Percentiles rank a stretch among this genome's conserved stretches.
These are phyloP conservation scores for Bagarius yarrelli DNA, from an alignment of 2,113 vertebrate species.

Conservation along the genomic window DNA sequence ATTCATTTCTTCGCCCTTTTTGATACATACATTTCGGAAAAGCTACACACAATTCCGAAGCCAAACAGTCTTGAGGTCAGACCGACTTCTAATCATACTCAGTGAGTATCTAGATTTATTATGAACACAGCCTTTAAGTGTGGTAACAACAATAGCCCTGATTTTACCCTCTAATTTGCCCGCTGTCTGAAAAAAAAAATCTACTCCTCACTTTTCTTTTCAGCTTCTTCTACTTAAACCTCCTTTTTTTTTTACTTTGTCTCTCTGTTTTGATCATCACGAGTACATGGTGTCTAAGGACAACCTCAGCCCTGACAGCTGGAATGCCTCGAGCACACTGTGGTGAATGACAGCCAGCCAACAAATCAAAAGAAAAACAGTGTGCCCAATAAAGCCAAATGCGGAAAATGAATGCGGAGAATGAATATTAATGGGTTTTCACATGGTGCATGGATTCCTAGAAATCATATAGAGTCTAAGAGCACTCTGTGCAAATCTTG, in stretches of 20 bases:
- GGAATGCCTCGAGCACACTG: slow-evolving; percentile 18
- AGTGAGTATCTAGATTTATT: slow-evolving; percentile 32
- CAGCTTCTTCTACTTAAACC: not conserved
- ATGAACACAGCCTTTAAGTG: slow-evolving; percentile 52
- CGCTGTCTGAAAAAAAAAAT: not conserved
- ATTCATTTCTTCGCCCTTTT: not conserved
- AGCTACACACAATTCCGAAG: not conserved
- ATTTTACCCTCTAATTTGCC: not conserved
- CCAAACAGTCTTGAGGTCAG: not conserved
- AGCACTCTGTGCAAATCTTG: not conserved
- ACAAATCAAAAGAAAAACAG: slow-evolving; percentile 1
- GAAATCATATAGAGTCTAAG: not conserved
- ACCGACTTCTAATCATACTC: not conserved
- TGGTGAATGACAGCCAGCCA: not conserved
- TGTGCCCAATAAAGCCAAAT: not conserved
- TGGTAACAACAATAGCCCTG: slow-evolving; percentile 34
- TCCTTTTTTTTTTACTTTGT: not conserved
- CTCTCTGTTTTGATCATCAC: slow-evolving; percentile 42
- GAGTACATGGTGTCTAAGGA: slow-evolving; percentile 19
- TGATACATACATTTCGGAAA: not conserved
- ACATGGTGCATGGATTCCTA: not conserved
- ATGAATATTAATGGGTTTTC: slow-evolving; percentile 17
- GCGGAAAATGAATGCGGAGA: not conserved
- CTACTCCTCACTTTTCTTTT: not conserved
- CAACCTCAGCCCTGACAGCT: slow-evolving; percentile 26